Base-by-base conservation (phyloP, 2,888 invertebrate genomes). In the Ethmia dodecea region DNA sequence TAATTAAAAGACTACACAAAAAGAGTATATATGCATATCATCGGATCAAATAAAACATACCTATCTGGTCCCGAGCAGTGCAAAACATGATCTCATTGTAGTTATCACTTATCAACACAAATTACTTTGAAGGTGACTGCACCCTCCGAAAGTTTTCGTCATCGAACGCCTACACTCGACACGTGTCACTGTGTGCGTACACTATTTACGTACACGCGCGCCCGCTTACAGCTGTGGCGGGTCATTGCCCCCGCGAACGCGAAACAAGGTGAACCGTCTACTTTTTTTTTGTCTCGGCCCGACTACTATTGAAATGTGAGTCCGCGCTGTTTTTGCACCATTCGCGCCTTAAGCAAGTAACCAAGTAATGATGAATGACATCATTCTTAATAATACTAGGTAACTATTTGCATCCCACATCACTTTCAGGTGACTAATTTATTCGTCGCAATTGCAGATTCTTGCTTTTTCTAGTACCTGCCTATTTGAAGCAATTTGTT, bases 221-320 rank as follows among this genome's bases (percentile, higher is more conserved):
- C 47, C 45, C 52, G 50, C 48, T 56, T 11, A 74, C 81, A 81
- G 81, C 81, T 81, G 81, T 69, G 70, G 38, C 55, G 56, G 81
- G 80, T 80, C 77, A 64, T 53, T 74, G 77, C 52, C 69, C 78
- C 54, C 64, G 55, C 68, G 75, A 76, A 52, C 68, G 66, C 56
- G 68, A 78, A 81, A 79, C 77, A 79, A 81, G 79, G 83, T 81
- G 77, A 81, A 75, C 73, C 67, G 73, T 60, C 10, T 12, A 60
- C 56, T 54, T 53, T 52, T 48, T 69, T 73, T 76, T 76, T 74
- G 67, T 70, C 58, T 65, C n/a, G n/a, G n/a, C n/a, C 13, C 18
- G 13, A 24, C 27, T 53, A 50, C 53, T 52, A 60, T 59, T 62
- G 65, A 62, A 65, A 67, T 61, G 52, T 45, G 59, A 61, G 53